Percentiles rank a stretch among this genome's conserved stretches.
Evolutionary conservation across 2,113 vertebrate genomes (phyloP).

Genomic region (Charina bottae): DNA sequence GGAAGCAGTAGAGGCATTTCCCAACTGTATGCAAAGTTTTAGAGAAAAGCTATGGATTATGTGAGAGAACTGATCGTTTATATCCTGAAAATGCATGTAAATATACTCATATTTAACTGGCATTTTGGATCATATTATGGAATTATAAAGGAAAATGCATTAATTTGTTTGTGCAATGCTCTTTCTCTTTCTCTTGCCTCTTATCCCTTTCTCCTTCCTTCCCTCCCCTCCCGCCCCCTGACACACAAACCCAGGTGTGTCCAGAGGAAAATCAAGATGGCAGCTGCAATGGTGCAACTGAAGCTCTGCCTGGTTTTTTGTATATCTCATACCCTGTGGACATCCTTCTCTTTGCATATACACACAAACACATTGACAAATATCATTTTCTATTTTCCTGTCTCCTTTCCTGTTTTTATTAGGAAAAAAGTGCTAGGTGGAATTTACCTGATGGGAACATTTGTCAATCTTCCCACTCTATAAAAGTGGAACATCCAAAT

Average conservation of each 20-base stretch:
- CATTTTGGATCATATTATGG: not conserved
- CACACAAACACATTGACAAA: too few species aligned
- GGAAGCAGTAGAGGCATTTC: not conserved
- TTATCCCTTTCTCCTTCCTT: not conserved
- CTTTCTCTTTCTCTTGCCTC: too few species aligned
- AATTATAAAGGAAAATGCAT: not conserved
- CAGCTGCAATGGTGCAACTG: not conserved
- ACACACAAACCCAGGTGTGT: not conserved
- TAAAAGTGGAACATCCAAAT: not conserved
- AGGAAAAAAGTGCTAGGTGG: not conserved
- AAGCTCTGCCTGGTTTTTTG: too few species aligned
- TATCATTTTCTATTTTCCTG: too few species aligned
- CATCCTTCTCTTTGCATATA: too few species aligned
- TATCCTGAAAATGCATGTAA: not conserved
- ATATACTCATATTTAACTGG: not conserved
- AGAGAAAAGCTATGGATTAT: slow-evolving; percentile 4
- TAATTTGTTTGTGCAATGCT: not conserved
- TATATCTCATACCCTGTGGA: too few species aligned
- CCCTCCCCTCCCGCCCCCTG: not conserved
- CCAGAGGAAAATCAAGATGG: not conserved
- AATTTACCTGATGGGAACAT: not conserved
- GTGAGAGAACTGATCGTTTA: not conserved
- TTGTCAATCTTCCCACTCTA: not conserved
- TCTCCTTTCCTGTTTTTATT: not conserved
- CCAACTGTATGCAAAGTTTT: not conserved